phyloP scores from a whole-genome alignment of 2,113 vertebrate species.

The Acrocephalus kingi region DNA sequence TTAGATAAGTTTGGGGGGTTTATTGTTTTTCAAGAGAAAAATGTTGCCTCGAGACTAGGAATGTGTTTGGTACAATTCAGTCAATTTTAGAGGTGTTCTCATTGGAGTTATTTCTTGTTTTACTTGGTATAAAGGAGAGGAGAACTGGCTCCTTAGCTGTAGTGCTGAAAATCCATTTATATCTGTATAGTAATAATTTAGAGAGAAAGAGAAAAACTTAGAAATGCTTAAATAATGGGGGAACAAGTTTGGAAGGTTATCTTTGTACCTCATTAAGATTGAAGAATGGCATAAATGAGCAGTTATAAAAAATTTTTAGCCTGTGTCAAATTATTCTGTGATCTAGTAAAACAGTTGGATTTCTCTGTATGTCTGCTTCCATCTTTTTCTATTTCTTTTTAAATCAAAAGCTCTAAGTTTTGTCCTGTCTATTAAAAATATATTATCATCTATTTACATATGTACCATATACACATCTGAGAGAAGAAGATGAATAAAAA shows the following conservation, averaged over 20 bases:
- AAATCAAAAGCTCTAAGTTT: background rate
- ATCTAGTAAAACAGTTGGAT: background rate
- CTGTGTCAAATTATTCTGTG: background rate
- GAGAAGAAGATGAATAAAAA: slow-evolving; percentile 44
- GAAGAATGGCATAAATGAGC: background rate
- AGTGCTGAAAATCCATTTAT: background rate
- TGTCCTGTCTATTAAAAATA: background rate
- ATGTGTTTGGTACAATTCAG: slow-evolving; percentile 22
- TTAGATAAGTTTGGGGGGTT: background rate
- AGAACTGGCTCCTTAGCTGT: background rate
- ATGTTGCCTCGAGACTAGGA: background rate
- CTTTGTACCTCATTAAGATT: background rate
- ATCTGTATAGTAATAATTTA: background rate
- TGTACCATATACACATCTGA: background rate
- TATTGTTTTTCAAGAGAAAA: slow-evolving; percentile 27
- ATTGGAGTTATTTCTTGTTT: background rate
- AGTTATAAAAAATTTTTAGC: background rate
- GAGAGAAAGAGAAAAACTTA: background rate
- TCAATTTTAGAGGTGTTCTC: slow-evolving; percentile 9
- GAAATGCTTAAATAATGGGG: background rate
- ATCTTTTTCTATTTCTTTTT: background rate
- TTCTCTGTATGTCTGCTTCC: background rate
- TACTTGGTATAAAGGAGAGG: background rate
- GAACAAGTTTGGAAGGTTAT: background rate
- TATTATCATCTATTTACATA: background rate